phyloP scores from a whole-genome alignment of 2,888 invertebrate genomes.

The Eledona agricola region DNA sequence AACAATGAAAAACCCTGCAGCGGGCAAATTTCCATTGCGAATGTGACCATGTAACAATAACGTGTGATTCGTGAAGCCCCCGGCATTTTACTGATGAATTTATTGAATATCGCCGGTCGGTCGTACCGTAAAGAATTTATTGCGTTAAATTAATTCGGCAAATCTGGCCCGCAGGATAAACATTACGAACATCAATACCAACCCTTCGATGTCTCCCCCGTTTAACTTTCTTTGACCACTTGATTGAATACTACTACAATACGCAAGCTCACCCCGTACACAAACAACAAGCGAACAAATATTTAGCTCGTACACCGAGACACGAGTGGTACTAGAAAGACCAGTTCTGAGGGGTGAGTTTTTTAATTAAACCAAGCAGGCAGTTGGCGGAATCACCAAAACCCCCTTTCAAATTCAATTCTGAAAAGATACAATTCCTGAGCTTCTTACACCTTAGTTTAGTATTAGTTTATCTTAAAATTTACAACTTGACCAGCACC shows the following conservation, averaged over 20 bases:
- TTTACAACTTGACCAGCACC: too few species aligned
- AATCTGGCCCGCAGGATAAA: conserved; percentile 14
- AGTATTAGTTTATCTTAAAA: too few species aligned
- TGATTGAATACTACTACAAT: conserved; percentile 36
- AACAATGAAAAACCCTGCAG: conserved; percentile 48
- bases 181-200: conserved; percentile 7
- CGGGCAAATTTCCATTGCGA: conserved; percentile 48
- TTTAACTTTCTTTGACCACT: conserved; percentile 25
- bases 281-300: conserved; percentile 30
- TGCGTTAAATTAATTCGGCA: conserved; percentile 22
- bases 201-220: background rate
- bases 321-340: conserved; percentile 40
- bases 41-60: conserved; percentile 50
- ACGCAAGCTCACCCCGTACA: conserved; percentile 26
- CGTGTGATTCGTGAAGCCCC: conserved; percentile 51
- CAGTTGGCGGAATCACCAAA: too few species aligned
- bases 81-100: conserved; percentile 51
- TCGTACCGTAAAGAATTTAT: conserved; percentile 13
- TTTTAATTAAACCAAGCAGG: conserved; percentile 42
- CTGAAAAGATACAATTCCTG: too few species aligned
- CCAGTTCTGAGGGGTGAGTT: conserved; percentile 38
- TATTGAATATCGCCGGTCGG: conserved; percentile 39
- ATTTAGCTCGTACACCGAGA: conserved; percentile 25
- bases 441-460: too few species aligned
- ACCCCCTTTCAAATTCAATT: too few species aligned